phyloP scores from a whole-genome alignment of 2,113 vertebrate species.

The Ictalurus furcatus region DNA sequence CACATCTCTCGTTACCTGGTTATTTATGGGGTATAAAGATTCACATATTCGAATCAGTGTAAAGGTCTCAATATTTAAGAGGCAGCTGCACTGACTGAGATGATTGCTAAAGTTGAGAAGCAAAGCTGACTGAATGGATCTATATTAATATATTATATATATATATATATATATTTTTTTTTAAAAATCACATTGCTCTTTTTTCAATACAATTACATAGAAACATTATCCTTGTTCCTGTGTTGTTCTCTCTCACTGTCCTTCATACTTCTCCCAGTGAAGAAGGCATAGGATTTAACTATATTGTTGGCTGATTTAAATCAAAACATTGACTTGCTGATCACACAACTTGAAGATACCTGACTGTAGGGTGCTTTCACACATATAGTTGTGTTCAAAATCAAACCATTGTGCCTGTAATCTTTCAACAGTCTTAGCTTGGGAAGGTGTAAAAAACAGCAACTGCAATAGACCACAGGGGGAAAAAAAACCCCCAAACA shows the following conservation, averaged over 20 bases:
- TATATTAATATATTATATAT: background rate
- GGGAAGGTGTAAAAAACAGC: background rate
- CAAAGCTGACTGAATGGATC: background rate
- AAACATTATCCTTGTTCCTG: background rate
- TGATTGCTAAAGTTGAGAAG: background rate
- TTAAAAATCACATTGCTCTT: background rate
- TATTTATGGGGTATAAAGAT: background rate
- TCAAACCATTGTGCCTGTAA: background rate
- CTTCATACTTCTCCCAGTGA: background rate
- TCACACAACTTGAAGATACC: background rate
- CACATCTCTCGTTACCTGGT: slow-evolving; percentile 2
- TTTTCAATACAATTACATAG: background rate
- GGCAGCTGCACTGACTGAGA: background rate
- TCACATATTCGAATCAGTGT: background rate
- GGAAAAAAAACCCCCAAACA: background rate
- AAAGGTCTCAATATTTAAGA: background rate
- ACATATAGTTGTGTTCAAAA: background rate
- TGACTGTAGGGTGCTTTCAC: background rate
- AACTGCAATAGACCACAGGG: background rate
- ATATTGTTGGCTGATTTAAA: background rate
- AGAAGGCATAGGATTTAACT: background rate
- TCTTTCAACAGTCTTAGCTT: background rate
- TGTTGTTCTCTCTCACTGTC: background rate
- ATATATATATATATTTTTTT: too few species aligned
- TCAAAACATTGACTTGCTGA: background rate